A percentile compares a stretch with the other conserved stretches of the same genome.
Conservation (phyloP, 2,797 vertebrate species). For the Dallia pectoralis region DNA sequence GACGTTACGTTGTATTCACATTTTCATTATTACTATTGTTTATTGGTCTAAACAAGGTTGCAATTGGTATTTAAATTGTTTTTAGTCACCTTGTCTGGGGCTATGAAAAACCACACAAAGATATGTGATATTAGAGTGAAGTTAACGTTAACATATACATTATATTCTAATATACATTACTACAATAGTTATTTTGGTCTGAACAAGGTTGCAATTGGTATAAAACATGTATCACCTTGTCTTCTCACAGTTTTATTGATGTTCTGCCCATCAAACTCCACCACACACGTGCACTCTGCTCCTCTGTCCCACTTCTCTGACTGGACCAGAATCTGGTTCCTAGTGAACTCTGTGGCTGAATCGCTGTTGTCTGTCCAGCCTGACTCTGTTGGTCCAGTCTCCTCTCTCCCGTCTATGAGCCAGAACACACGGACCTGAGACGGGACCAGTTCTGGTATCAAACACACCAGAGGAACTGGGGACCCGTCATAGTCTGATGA, state of each 20-base stretch:
- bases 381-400: conserved; percentile 17
- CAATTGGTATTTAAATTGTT: no score
- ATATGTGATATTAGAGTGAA: no score
- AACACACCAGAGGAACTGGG: conserved; percentile 19
- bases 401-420: conserved; percentile 9
- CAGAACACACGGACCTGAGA: conserved; percentile 30
- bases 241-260: conserved; percentile 10
- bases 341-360: conserved; percentile 11
- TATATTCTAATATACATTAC: no score
- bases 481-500: background rate
- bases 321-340: conserved; percentile 22
- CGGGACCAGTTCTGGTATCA: conserved; percentile 18
- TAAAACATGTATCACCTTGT: no score
- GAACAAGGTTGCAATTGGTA: no score
- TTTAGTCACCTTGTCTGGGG: conserved; percentile 13
- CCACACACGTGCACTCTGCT: conserved; percentile 6
- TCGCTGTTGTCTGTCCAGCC: conserved; percentile 22
- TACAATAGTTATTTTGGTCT: no score
- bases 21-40: no score
- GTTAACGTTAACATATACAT: no score
- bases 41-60: no score
- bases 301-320: conserved; percentile 10
- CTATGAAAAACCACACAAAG: no score
- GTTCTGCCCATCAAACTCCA: background rate
- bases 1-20: no score